Evolutionary conservation across 2,888 invertebrate genomes (phyloP), one percentile per base, ranked within the genome.

Genomic region (Lithophane semibrunnea): DNA sequence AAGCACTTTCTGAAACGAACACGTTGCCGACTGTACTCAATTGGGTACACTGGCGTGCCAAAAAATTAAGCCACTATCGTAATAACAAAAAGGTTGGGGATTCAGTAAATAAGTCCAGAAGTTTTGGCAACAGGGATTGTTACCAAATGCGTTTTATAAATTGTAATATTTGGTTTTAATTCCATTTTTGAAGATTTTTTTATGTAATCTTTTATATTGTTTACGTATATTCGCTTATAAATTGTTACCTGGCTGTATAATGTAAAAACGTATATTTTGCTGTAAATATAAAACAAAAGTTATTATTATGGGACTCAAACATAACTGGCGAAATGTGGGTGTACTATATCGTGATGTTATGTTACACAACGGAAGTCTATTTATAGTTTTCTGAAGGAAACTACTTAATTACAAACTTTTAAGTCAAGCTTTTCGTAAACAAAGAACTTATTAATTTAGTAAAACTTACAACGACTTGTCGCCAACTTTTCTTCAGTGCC

Each of bases 31-130:
- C 64, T 69, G 71, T 73, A 82, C 60, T 64, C 63, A 83, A 75
- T 73, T 64, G 72, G 47, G 54, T 79, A 86, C 83, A 84, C 60
- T 73, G 83, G 66, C 73, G 79, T 79, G 84, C 83, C 86, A 84
- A 83, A 83, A 84, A 83, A 79, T 79, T 84, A 79, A 73, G 70
- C 79, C 75, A 75, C 65, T 74, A 18, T 9, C 29, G 47, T 49
- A 54, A 21, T 52, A 63, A 71, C 29, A 85, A 82, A 82, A 77
- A 65, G 49, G 60, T 65, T 77, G 12, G n/a, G 54, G 78, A 70
- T 75, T 73, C 63, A 37, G 68, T 85, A 86, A 85, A 82, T 61
- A 74, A 78, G 72, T 54, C 18, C 42, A 47, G 60, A 78, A 75
- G 10, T 82, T 83, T 82, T 84, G 83, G 74, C 79, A 86, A 82